Evolutionary conservation across 1,140 invertebrate genomes (phyloP), one percentile per base, ranked within the genome.

Genomic region (Rhyacophila brunnea): DNA sequence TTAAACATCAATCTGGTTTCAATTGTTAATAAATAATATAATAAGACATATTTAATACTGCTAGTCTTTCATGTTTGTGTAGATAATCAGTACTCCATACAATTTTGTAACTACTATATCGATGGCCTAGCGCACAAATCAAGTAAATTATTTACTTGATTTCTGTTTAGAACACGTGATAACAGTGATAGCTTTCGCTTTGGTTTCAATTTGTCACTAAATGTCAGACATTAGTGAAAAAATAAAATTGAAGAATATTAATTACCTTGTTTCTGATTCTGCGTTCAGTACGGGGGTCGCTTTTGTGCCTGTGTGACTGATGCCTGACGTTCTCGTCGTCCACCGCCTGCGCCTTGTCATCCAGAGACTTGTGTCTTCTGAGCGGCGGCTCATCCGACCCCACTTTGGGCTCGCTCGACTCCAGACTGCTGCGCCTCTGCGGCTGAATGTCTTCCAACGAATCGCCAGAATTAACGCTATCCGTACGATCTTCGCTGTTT

Each of bases 221-320:
- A 38, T 48, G 13, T 36, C 7, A 28, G 20, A 34, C 18, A 43
- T 19, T 18, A n/a, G 10, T 20, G 48, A 15, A 56, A 18, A 40
- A 10, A 49, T 1, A n/a, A n/a, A n/a, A n/a, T n/a, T n/a, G n/a
- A n/a, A n/a, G n/a, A n/a, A 49, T 23, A 45, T 14, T 57, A 50
- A 6, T 15, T 60, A 86, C 85, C 77, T 87, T 87, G 69, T 87
- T 87, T 67, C 84, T 77, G 68, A 86, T 87, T 64, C 85, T 79
- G 52, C 84, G 78, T 67, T 85, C 84, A 15, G 80, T 67, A 28
- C 84, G 75, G 14, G 82, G 79, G 67, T 86, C 85, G n/a, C 74
- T 77, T 43, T 77, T 77, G 46, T 79, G 71, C 42, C 82, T 81
- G 20, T 73, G 68, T 58, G 79, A 82, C 15, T 70, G 68, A 11